Base-by-base conservation (phyloP, 1,140 invertebrate genomes). In the Acromyrmex heyeri region DNA sequence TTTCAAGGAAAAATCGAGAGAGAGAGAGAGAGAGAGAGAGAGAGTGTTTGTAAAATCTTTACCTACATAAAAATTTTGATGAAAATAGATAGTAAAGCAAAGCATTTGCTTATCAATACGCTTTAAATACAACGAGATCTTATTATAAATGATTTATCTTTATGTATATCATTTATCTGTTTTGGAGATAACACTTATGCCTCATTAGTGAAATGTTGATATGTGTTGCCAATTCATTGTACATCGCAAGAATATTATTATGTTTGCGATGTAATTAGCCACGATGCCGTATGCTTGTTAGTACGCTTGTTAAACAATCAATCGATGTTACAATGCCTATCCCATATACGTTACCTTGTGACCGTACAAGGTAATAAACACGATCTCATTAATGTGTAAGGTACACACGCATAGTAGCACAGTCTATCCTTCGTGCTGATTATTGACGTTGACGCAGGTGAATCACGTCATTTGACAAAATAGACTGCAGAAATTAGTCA, bases 361-460 rank as follows among this genome's bases (percentile, higher is more conserved):
- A 34, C 61, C 44, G n/a, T 67, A 24, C 62, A 38, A 70, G 64
- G 64, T 16, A 81, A 70, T 55, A 79, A 79, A 69, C 44, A 79
- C 62, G 48, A 81, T 38, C 77, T 70, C 77, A 55, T 81, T 81
- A 70, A 81, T 44, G 64, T 55, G 64, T 34, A 69, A 69, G 62
- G 30, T 79, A 78, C 21, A 79, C 16, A 57, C 30, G 34, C 48
- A 12, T 34, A 69, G 24, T 53, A 24, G n/a, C 8, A 38, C 55
- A 21, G 34, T 76, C 55, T 76, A 44, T 16, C 48, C 55, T 69
- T 69, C 30, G 10, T 55, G 18, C 50, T 27, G 48, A 81, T 81
- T 81, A 81, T 81, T 70, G 77, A 81, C 10, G 48, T 38, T 70
- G 64, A 69, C 50, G 30, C 77, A 55, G 30, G 48, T 69, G 77